Evolutionary conservation across 1,140 invertebrate genomes (phyloP).

Genomic region (Metaphire vulgaris): DNA sequence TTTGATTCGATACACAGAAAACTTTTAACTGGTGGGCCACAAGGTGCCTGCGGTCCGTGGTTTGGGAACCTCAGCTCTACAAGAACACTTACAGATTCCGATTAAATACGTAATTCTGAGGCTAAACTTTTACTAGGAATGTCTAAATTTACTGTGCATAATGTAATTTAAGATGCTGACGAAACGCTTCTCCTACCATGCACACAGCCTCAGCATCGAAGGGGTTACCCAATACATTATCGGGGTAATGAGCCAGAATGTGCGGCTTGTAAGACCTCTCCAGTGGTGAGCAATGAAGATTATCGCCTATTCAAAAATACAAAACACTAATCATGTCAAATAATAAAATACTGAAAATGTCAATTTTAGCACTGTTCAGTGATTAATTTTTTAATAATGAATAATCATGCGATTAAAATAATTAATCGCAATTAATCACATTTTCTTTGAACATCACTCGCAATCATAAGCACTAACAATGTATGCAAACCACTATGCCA

Average conservation of each 20-base stretch:
- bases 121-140: neutral
- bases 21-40: neutral
- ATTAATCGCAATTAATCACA: neutral
- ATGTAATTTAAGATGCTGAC: neutral
- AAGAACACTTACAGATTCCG: no score
- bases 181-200: conserved; percentile 62
- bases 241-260: conserved; percentile 85
- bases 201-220: conserved; percentile 91
- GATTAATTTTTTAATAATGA: neutral
- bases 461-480: neutral
- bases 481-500: neutral
- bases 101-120: no score
- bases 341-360: conserved; percentile 28
- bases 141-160: neutral
- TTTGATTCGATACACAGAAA: neutral
- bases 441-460: no score
- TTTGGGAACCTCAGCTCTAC: no score
- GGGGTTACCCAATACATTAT: conserved; percentile 79
- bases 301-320: conserved; percentile 59
- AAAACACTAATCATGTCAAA: conserved; percentile 34
- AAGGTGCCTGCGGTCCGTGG: no score
- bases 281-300: conserved; percentile 68
- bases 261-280: conserved; percentile 89
- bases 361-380: neutral
- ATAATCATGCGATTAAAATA: neutral